Base-by-base conservation (phyloP, 2,888 invertebrate genomes). In the Drosophila phalerata region DNA sequence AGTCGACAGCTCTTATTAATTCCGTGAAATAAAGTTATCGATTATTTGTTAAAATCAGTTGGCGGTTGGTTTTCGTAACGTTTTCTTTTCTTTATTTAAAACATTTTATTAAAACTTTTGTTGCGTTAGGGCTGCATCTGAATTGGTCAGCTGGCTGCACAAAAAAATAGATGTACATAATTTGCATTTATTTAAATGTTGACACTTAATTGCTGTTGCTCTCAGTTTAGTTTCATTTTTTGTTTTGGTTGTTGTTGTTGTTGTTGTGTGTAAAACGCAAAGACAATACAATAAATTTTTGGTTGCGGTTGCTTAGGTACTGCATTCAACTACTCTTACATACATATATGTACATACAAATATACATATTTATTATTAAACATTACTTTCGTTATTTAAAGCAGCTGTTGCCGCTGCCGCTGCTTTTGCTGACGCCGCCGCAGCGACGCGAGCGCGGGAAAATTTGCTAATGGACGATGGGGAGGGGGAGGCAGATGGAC, bases 381-480 rank as follows among this genome's bases (percentile, higher is more conserved):
- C 90, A 81, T 90, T 90, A 86, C 90, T 90, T 81, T 90, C 90
- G 77, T 84, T 90, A 87, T 86, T 88, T 45, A 66, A 63, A 19
- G 47, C 73, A 42, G 67, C 61, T 45, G 64, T 15, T 34, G 68
- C 43, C 45, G 69, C 67, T 13, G 73, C 52, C 40, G 70, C 56
- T 47, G 47, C 56, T 65, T 69, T 60, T 32, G 58, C 70, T 34
- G 60, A 51, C n/a, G 83, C 56, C 10, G 76, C 75, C 8, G 69
- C 69, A 17, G 85, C 73, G 60, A 88, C 73, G 19, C 88, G 79
- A 30, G 74, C 63, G n/a, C 86, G 82, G 47, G 71, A 73, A 64
- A 77, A 85, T 85, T 88, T 87, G 56, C 80, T 88, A 85, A 85
- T 80, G 75, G 89, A 81, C 69, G 82, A 68, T 55, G 88, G 25